Conservation (phyloP, 2,797 vertebrate species). For the Garrulus glandarius region DNA sequence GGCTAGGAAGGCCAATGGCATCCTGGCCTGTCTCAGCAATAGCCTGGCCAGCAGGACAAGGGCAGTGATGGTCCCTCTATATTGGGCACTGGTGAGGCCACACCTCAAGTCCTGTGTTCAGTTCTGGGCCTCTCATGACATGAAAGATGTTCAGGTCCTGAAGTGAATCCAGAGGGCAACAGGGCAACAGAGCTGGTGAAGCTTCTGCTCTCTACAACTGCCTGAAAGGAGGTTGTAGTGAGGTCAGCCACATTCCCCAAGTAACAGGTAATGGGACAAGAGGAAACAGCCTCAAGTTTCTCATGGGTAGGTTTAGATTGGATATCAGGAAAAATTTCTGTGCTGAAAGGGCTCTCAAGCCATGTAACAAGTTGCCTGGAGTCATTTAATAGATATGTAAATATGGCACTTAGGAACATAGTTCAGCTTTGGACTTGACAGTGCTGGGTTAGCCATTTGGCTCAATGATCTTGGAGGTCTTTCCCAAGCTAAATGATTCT, state of each 20-base stretch:
- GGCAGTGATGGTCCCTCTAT: background rate
- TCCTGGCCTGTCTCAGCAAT: background rate
- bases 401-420: background rate
- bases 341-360: background rate
- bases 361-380: background rate
- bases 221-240: background rate
- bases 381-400: background rate
- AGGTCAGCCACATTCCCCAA: background rate
- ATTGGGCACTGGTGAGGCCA: background rate
- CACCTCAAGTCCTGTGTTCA: background rate
- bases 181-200: background rate
- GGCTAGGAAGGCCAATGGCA: background rate
- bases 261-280: background rate
- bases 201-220: background rate
- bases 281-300: background rate
- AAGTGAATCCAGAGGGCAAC: background rate
- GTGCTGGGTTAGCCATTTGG: background rate
- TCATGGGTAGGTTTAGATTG: background rate
- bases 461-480: background rate
- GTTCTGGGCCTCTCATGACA: background rate
- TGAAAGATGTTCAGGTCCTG: too few relatives aligned
- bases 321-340: background rate
- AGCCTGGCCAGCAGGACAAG: background rate
- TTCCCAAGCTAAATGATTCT: background rate
- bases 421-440: background rate